A percentile compares a stretch with the other conserved stretches of the same genome.
Conservation (phyloP, 2,113 vertebrate species). For the Thomomys bottae region DNA sequence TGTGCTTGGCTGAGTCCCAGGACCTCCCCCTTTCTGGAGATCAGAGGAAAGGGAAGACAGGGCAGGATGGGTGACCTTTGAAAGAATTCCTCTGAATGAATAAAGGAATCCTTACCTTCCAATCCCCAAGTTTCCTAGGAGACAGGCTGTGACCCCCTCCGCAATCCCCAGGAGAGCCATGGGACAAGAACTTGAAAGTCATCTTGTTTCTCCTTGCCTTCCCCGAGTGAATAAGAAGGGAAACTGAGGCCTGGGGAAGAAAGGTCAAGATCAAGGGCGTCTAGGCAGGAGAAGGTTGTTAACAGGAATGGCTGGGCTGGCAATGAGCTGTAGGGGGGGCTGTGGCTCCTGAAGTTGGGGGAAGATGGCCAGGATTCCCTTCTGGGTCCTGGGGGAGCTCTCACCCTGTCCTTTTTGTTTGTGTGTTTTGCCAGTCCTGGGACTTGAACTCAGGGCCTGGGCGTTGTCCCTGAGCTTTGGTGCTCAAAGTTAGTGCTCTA, state of each 20-base stretch:
- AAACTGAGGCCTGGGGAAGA: not conserved
- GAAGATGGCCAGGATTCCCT: too few species aligned
- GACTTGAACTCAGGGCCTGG: too few species aligned
- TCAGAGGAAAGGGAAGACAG: not conserved
- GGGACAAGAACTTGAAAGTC: not conserved
- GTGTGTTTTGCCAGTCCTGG: not conserved
- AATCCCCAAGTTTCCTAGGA: not conserved
- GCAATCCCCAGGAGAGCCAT: not conserved
- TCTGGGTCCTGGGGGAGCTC: not conserved
- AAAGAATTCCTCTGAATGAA: constrained; percentile 34
- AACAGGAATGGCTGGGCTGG: too few species aligned
- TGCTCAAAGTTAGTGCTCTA: too few species aligned
- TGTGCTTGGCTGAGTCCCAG: not conserved
- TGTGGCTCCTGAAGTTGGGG: not conserved
- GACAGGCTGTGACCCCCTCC: not conserved
- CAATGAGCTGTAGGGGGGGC: too few species aligned
- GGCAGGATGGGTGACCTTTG: constrained; percentile 32
- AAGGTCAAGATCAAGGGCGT: not conserved
- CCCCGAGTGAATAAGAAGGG: not conserved
- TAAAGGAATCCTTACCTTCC: not conserved
- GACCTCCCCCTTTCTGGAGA: not conserved
- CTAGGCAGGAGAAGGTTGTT: too few species aligned
- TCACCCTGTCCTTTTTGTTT: not conserved
- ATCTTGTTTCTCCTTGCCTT: not conserved
- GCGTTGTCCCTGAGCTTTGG: too few species aligned